Percentiles rank a stretch among this genome's conserved stretches.
These are phyloP conservation scores for Dendrocopos noguchii DNA, from an alignment of 2,113 vertebrate species.

Conservation along the genomic window DNA sequence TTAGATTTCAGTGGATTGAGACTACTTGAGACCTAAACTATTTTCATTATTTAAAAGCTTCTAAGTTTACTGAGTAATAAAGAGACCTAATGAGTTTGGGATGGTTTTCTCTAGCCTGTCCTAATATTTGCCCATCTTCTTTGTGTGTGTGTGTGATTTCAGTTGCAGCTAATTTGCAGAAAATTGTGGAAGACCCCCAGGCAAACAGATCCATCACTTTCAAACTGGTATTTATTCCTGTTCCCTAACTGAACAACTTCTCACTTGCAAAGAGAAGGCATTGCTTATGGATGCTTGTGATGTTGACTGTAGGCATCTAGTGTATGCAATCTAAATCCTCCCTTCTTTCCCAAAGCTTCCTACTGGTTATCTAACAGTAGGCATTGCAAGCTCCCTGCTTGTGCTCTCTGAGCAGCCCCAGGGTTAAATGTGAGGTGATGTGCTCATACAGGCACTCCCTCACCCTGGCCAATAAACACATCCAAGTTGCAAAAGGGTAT, in stretches of 20 bases:
- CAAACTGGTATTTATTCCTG: conserved; percentile 89
- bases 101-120: background rate
- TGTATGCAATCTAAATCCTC: background rate
- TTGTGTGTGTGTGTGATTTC: conserved; percentile 74
- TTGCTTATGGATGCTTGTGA: background rate
- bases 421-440: background rate
- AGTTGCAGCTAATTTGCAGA: conserved; percentile 99
- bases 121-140: conserved; percentile 15
- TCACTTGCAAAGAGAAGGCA: conserved; percentile 7
- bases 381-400: background rate
- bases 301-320: background rate
- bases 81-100: background rate
- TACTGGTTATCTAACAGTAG: background rate
- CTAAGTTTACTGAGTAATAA: background rate
- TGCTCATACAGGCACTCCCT: background rate
- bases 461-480: background rate
- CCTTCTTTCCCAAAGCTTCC: background rate
- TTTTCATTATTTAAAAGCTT: background rate
- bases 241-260: conserved; percentile 11
- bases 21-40: background rate
- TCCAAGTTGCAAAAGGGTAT: background rate
- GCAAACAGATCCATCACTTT: conserved; percentile 96
- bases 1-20: background rate
- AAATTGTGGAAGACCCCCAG: conserved; percentile 97
- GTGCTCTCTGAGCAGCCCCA: background rate